Evolutionary conservation across 1,140 invertebrate genomes (phyloP).

Genomic region (Sycophila sp.): DNA sequence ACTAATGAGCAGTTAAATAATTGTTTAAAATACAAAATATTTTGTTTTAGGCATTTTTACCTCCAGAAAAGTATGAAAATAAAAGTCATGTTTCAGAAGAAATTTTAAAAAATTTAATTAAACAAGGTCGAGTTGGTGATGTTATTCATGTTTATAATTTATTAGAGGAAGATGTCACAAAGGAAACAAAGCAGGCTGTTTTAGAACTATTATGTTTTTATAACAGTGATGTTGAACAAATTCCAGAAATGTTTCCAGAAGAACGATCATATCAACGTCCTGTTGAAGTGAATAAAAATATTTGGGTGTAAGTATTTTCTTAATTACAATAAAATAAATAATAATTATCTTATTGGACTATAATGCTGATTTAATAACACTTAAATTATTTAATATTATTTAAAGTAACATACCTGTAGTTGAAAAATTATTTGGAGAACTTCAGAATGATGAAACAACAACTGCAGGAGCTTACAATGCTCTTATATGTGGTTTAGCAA

Average conservation of each 20-base stretch:
- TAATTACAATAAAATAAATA: neutral
- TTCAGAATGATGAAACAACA: slow-evolving; percentile 60
- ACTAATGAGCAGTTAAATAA: neutral
- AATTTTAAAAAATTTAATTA: slow-evolving; percentile 73
- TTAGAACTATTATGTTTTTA: slow-evolving; percentile 86
- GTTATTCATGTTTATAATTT: slow-evolving; percentile 79
- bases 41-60: slow-evolving; percentile 75
- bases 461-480: slow-evolving; percentile 64
- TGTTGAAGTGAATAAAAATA: slow-evolving; percentile 58
- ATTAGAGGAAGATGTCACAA: slow-evolving; percentile 70
- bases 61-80: slow-evolving; percentile 75
- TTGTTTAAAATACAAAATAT: slow-evolving; percentile 4
- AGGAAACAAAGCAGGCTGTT: slow-evolving; percentile 76
- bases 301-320: slow-evolving; percentile 75
- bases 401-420: slow-evolving; percentile 35
- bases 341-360: slow-evolving; percentile 16
- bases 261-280: neutral
- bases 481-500: slow-evolving; percentile 70
- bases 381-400: slow-evolving; percentile 5
- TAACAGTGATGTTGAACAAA: slow-evolving; percentile 77
- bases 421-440: slow-evolving; percentile 50
- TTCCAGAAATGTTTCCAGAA: slow-evolving; percentile 81
- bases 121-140: slow-evolving; percentile 73
- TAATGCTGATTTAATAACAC: slow-evolving; percentile 8
- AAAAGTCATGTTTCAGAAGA: slow-evolving; percentile 75